Base-by-base conservation (phyloP, 2,113 vertebrate genomes). In the Lontra canadensis region DNA sequence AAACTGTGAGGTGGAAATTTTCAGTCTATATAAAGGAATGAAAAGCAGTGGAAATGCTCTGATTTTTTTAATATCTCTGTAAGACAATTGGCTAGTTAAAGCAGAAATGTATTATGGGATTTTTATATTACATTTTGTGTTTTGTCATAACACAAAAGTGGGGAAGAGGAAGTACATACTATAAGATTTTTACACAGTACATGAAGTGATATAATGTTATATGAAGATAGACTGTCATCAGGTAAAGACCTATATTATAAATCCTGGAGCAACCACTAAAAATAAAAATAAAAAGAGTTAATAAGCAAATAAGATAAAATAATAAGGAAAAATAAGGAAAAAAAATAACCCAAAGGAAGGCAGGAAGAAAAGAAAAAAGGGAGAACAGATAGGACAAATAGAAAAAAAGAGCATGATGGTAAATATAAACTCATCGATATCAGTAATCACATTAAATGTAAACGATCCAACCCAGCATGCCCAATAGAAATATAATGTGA, bases 401-500 rank as follows among this genome's bases (percentile, higher is more conserved):
- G 23, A 9, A 79, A 65, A 89, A 85, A 88, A 73, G 13, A 89
- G 29, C n/a, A 47, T 10, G 44, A 57, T 85, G 26, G 10, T 81
- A 55, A 67, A 88, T 79, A 87, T 88, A 61, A 90, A 82, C 47
- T 31, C 31, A 88, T 0, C 17, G 21, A 42, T 79, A 47, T 88
- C 15, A 63, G 2, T 92, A 44, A 31, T 85, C 36, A 88, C 34
- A 61, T 74, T 92, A 57, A 76, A 57, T 84, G 12, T 92, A 73
- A 73, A 69, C 36, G 8, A 67, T 71, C 52, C 73, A 65, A 34
- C 23, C 11, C n/a, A 82, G 13, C 47, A 61, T 13, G 18, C 59
- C n/a, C 18, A 87, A 42, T 55, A 78, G 74, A 87, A 95, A 81
- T 94, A 67, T 91, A 84, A 79, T 55, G 17, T 88, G n/a, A 88